Percentiles rank a stretch among this genome's conserved stretches.
phyloP scores from a whole-genome alignment of 1,140 invertebrate genomes.

The Neodiprion virginianus region DNA sequence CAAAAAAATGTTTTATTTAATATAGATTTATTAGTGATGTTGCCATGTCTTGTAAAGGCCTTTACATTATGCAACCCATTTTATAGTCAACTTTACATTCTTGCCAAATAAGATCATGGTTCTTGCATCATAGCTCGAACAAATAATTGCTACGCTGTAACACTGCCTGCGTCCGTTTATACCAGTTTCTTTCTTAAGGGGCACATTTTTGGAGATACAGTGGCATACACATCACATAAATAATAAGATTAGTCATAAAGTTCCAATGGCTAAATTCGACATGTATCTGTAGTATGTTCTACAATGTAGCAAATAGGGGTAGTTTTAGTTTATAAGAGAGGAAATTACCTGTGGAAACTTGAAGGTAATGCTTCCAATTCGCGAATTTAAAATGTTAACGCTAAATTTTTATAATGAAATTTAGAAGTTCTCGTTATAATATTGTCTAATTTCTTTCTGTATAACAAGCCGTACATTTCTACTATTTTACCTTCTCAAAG shows the following conservation, averaged over 20 bases:
- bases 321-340: not conserved
- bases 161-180: no score
- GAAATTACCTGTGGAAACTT: not conserved
- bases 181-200: not conserved
- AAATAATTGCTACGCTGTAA: no score
- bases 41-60: not conserved
- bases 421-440: not conserved
- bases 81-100: not conserved
- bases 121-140: no score
- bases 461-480: slow-evolving; percentile 14
- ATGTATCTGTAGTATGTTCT: not conserved
- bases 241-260: slow-evolving; percentile 1
- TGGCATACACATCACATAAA: not conserved
- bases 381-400: slow-evolving; percentile 25
- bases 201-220: not conserved
- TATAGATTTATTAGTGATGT: slow-evolving; percentile 12
- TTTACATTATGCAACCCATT: not conserved
- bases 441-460: not conserved
- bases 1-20: not conserved
- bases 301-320: not conserved
- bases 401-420: slow-evolving; percentile 19
- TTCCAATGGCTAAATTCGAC: not conserved
- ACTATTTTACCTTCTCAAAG: not conserved
- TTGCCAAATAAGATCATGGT: no score
- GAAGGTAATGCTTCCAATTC: not conserved